Evolutionary conservation across 2,113 vertebrate species (phyloP).

Genomic region (Phalacrocorax aristotelis): DNA sequence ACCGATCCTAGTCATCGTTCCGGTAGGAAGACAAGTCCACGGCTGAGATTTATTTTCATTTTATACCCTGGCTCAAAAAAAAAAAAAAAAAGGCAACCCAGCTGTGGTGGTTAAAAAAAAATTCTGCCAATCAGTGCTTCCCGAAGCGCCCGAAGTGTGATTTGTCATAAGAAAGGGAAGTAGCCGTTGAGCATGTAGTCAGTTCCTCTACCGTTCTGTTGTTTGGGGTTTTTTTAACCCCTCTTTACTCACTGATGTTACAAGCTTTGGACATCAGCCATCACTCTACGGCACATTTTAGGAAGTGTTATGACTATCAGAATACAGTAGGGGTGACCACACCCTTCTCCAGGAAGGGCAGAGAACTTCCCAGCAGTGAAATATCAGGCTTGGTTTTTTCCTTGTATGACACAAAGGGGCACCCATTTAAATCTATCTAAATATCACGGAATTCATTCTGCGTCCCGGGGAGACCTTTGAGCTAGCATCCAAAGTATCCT

Average conservation of each 20-base stretch:
- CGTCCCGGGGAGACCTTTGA: rapidly evolving
- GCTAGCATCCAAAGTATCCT: neutral
- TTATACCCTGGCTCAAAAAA: neutral
- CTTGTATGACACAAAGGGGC: neutral
- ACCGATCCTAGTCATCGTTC: neutral
- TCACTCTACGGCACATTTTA: rapidly evolving
- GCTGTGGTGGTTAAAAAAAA: too few species aligned
- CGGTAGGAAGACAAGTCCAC: neutral
- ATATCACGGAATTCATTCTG: rapidly evolving
- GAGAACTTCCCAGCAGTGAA: neutral
- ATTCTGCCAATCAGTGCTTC: neutral
- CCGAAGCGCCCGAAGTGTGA: neutral
- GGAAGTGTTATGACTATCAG: rapidly evolving
- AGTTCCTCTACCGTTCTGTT: neutral
- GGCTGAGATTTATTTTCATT: neutral
- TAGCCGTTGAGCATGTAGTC: too few species aligned
- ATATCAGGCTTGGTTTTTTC: rapidly evolving
- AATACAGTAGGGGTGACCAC: rapidly evolving
- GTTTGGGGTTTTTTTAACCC: too few species aligned
- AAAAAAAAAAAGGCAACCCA: neutral
- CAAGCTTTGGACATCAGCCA: neutral
- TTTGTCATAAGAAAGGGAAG: neutral
- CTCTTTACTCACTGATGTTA: neutral
- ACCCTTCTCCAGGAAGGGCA: neutral
- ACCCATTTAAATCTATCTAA: neutral